phyloP scores from a whole-genome alignment of 2,888 invertebrate genomes.

The Helicoverpa assulta region DNA sequence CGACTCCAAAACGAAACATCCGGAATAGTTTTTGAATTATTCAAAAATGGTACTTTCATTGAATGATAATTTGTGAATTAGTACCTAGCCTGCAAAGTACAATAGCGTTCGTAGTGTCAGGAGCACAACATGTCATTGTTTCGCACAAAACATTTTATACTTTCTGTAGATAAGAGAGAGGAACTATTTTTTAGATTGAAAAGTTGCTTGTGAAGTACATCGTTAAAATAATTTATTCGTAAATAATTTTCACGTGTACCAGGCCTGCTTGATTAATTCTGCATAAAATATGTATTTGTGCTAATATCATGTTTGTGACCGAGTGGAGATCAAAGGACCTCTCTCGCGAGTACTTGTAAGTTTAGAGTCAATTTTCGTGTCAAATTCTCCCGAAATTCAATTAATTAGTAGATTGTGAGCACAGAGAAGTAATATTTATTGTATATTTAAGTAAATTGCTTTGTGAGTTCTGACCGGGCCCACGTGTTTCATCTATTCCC shows the following conservation, averaged over 20 bases:
- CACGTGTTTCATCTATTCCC: background rate
- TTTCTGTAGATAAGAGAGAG: slow-evolving; percentile 51
- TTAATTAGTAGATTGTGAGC: slow-evolving; percentile 86
- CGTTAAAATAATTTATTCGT: slow-evolving; percentile 28
- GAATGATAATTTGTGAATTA: slow-evolving; percentile 57
- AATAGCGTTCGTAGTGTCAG: slow-evolving; percentile 77
- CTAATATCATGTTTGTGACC: slow-evolving; percentile 48
- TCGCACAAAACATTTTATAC: slow-evolving; percentile 67
- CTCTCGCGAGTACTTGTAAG: slow-evolving; percentile 78
- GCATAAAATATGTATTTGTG: slow-evolving; percentile 42
- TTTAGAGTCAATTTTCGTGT: slow-evolving; percentile 89
- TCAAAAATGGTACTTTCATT: slow-evolving; percentile 46
- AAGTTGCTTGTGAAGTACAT: slow-evolving; percentile 24
- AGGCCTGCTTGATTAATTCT: slow-evolving; percentile 32
- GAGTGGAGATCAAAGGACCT: slow-evolving; percentile 52
- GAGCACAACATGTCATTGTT: slow-evolving; percentile 64
- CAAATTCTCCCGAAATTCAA: slow-evolving; percentile 90
- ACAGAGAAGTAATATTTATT: slow-evolving; percentile 70
- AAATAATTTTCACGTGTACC: slow-evolving; percentile 41
- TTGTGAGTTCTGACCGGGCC: slow-evolving; percentile 71
- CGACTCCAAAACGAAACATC: slow-evolving; percentile 41
- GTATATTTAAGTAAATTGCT: slow-evolving; percentile 73
- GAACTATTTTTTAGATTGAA: slow-evolving; percentile 44
- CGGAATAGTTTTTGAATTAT: slow-evolving; percentile 38
- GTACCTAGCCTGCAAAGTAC: slow-evolving; percentile 84